phyloP scores from a whole-genome alignment of 2,113 vertebrate species.

The Eublepharis macularius region DNA sequence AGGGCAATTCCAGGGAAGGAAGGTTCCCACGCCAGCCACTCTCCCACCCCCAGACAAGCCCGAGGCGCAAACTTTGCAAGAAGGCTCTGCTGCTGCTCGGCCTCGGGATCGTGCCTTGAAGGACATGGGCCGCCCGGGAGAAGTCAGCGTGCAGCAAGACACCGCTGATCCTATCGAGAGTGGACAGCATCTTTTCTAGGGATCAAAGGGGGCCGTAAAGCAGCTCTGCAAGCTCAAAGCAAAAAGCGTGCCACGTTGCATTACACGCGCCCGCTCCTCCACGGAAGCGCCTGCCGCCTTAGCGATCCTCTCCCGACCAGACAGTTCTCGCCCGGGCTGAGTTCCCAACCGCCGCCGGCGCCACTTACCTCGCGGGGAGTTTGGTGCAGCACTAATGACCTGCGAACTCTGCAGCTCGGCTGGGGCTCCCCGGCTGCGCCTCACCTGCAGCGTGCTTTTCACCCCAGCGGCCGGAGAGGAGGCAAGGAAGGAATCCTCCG shows the following conservation, averaged over 20 bases:
- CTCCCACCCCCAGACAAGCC: too few species aligned
- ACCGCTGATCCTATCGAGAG: not conserved
- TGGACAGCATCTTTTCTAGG: not conserved
- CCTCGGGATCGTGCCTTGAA: not conserved
- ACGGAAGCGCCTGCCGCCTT: not conserved
- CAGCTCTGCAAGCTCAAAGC: not conserved
- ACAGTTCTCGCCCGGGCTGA: not conserved
- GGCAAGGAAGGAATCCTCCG: not conserved
- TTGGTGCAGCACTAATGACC: slow-evolving; percentile 14
- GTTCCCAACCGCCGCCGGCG: not conserved
- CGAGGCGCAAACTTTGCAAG: slow-evolving; percentile 2
- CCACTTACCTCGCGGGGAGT: slow-evolving; percentile 3
- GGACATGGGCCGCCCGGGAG: not conserved
- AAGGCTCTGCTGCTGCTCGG: not conserved
- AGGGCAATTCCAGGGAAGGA: not conserved
- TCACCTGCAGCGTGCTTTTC: not conserved
- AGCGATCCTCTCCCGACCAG: too few species aligned
- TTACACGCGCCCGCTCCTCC: not conserved
- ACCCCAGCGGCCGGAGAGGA: not conserved
- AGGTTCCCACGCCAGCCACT: not conserved
- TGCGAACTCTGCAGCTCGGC: slow-evolving; percentile 10
- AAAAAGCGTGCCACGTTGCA: not conserved
- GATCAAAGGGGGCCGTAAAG: too few species aligned
- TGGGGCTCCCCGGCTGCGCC: not conserved
- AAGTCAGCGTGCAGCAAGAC: not conserved